phyloP scores from a whole-genome alignment of 1,140 invertebrate genomes.

The Apolygus lucorum region DNA sequence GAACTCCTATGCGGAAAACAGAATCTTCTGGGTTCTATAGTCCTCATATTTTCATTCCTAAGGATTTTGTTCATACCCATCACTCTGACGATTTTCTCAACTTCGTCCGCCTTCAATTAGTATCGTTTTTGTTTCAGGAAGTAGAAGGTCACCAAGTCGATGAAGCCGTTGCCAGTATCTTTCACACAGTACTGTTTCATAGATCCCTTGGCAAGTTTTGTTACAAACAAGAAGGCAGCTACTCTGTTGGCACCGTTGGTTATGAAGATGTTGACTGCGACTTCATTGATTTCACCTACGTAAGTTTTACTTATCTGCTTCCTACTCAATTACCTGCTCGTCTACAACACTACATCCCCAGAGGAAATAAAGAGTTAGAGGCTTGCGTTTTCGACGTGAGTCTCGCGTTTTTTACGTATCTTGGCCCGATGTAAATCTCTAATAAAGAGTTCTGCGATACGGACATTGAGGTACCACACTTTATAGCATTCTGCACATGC shows the following conservation, averaged over 20 bases:
- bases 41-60: not conserved
- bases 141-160: conserved; percentile 90
- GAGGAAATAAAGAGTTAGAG: not conserved
- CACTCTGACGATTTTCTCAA: not conserved
- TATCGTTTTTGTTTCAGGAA: conserved; percentile 9
- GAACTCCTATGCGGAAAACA: too few relatives aligned
- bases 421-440: not conserved
- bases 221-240: conserved; percentile 86
- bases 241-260: conserved; percentile 88
- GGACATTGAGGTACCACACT: too few relatives aligned
- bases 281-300: conserved; percentile 95
- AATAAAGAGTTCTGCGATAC: too few relatives aligned
- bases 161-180: conserved; percentile 87
- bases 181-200: conserved; percentile 92
- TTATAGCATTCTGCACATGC: too few relatives aligned
- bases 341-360: not conserved
- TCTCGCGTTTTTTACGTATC: too few relatives aligned
- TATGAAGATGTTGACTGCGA: conserved; percentile 94
- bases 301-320: conserved; percentile 36
- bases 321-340: not conserved
- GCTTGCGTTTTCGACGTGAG: not conserved
- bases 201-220: conserved; percentile 90
- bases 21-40: not conserved
- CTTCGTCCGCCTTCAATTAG: not conserved
- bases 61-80: not conserved